Evolutionary conservation across 2,888 invertebrate genomes (phyloP).

Genomic region (Leptinotarsa peninsularis): DNA sequence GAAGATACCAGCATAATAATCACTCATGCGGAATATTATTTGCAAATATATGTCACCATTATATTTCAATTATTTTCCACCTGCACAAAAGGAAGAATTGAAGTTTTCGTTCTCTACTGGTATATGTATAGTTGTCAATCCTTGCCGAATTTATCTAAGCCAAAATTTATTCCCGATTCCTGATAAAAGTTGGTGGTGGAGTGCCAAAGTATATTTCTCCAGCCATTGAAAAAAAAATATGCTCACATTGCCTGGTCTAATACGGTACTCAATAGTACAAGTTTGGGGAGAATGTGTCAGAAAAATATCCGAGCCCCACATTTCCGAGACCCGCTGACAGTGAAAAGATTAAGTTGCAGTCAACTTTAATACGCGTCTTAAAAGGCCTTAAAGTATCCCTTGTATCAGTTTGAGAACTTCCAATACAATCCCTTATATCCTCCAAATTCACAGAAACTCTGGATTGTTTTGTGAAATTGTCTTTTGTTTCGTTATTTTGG

Average conservation of each 20-base stretch:
- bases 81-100: too few species aligned
- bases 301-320: neutral
- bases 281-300: neutral
- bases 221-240: too few species aligned
- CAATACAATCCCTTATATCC: conserved; percentile 1
- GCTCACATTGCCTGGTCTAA: neutral
- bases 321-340: neutral
- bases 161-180: too few species aligned
- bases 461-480: conserved; percentile 1
- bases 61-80: too few species aligned
- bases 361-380: neutral
- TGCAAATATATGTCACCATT: too few species aligned
- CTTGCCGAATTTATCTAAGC: too few species aligned
- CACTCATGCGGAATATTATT: too few species aligned
- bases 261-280: neutral
- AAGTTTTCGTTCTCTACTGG: too few species aligned
- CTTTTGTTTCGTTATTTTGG: conserved; percentile 22
- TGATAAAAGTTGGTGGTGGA: too few species aligned
- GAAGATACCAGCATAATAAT: too few species aligned
- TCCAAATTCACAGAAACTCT: conserved; percentile 19
- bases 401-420: conserved; percentile 12
- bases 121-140: too few species aligned
- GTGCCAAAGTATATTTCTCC: too few species aligned
- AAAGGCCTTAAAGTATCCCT: neutral
- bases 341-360: neutral